Conservation (phyloP, 2,888 invertebrate genomes). For the Spodoptera exigua region DNA sequence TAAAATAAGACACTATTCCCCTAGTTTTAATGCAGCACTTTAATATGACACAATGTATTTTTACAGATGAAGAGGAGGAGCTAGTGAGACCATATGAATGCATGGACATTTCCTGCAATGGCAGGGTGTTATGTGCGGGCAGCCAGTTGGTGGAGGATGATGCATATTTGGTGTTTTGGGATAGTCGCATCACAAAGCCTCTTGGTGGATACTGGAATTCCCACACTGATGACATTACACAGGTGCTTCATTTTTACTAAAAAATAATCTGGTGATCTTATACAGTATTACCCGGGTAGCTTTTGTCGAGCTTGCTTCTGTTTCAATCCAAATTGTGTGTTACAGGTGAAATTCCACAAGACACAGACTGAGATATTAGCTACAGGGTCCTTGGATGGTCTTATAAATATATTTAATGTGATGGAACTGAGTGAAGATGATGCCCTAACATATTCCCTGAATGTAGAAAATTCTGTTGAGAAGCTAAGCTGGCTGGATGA, state of each 20-base stretch:
- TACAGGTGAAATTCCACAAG: conserved; percentile 92
- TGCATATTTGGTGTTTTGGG: conserved; percentile 95
- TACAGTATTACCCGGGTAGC: not conserved
- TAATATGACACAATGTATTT: too few relatives aligned
- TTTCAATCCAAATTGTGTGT: conserved; percentile 20
- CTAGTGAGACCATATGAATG: conserved; percentile 90
- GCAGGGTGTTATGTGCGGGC: conserved; percentile 92
- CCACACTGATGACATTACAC: conserved; percentile 94
- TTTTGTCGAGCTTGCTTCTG: too few relatives aligned
- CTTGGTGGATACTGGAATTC: conserved; percentile 95
- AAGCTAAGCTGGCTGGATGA: conserved; percentile 89
- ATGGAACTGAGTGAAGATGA: conserved; percentile 93
- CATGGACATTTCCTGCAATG: conserved; percentile 93
- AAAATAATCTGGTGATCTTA: not conserved
- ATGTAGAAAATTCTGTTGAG: conserved; percentile 94
- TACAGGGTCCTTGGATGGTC: conserved; percentile 94
- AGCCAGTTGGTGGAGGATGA: conserved; percentile 92
- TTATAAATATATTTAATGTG: conserved; percentile 95
- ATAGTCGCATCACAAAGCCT: conserved; percentile 90
- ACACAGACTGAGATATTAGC: conserved; percentile 91
- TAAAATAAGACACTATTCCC: not conserved
- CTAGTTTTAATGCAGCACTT: too few relatives aligned
- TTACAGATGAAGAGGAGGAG: conserved; percentile 76
- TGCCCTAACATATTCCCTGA: conserved; percentile 93
- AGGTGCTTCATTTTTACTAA: conserved; percentile 74